These are phyloP conservation scores for Napeogenes sylphis DNA, from an alignment of 2,888 invertebrate genomes.

Conservation along the genomic window DNA sequence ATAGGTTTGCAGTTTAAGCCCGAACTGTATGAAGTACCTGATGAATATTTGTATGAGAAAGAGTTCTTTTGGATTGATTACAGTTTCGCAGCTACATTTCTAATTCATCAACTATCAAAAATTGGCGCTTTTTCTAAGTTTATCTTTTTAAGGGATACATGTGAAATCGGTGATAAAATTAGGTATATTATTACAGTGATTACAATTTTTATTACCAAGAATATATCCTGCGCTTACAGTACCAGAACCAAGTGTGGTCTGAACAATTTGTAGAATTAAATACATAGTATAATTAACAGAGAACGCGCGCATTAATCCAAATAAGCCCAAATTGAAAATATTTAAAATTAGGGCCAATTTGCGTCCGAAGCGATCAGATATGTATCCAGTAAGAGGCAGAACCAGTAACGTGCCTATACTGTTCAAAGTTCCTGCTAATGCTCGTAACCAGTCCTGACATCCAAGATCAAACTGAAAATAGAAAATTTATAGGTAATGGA, in stretches of 20 bases:
- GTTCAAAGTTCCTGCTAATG: slow-evolving; percentile 81
- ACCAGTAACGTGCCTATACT: slow-evolving; percentile 80
- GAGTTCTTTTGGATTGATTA: too few relatives aligned
- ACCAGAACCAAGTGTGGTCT: slow-evolving; percentile 57
- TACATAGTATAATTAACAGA: slow-evolving; percentile 69
- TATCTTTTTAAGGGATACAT: too few relatives aligned
- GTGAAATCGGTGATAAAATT: slow-evolving; percentile 26
- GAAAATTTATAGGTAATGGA: background rate
- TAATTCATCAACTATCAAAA: too few relatives aligned
- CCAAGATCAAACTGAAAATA: slow-evolving; percentile 71
- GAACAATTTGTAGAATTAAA: slow-evolving; percentile 57
- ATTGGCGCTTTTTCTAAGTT: too few relatives aligned
- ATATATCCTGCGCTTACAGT: slow-evolving; percentile 58
- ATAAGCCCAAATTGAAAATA: slow-evolving; percentile 38
- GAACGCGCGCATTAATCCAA: slow-evolving; percentile 68
- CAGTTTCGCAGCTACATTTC: too few relatives aligned
- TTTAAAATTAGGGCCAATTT: slow-evolving; percentile 53
- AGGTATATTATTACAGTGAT: background rate
- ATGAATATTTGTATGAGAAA: too few relatives aligned
- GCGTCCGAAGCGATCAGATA: slow-evolving; percentile 79
- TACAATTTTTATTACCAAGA: slow-evolving; percentile 31
- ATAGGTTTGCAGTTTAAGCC: too few relatives aligned
- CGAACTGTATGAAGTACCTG: too few relatives aligned
- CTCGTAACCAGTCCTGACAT: slow-evolving; percentile 80
- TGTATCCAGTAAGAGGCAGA: slow-evolving; percentile 77